phyloP scores from a whole-genome alignment of 2,797 vertebrate genomes.

The Huso huso region DNA sequence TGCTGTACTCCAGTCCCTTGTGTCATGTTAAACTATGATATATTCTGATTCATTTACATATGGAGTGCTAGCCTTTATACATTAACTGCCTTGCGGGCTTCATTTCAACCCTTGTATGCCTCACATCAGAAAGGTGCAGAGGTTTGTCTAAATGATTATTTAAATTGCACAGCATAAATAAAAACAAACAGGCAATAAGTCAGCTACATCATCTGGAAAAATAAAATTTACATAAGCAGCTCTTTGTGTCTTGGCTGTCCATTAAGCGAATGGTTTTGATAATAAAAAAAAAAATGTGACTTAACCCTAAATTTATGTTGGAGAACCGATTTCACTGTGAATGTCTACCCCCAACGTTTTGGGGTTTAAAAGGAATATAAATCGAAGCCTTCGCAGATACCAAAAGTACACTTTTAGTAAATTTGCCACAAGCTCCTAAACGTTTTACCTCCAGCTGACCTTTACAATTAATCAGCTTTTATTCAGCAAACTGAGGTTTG shows the following conservation, averaged over 20 bases:
- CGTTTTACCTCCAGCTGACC: too few relatives aligned
- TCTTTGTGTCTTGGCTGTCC: slow-evolving; percentile 57
- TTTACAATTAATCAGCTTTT: slow-evolving; percentile 53
- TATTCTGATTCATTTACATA: slow-evolving; percentile 56
- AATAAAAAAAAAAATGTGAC: background rate
- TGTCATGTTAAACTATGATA: background rate
- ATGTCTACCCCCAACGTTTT: too few relatives aligned
- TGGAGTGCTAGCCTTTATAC: slow-evolving; percentile 43
- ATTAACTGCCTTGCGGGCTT: slow-evolving; percentile 42
- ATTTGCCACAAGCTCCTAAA: too few relatives aligned
- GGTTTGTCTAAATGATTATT: slow-evolving; percentile 67
- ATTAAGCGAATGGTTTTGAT: slow-evolving; percentile 44
- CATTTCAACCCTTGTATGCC: slow-evolving; percentile 44
- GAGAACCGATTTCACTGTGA: too few relatives aligned
- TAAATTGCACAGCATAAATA: slow-evolving; percentile 45
- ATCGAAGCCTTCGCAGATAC: too few relatives aligned
- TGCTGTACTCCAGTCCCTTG: background rate
- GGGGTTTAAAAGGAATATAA: too few relatives aligned
- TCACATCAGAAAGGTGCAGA: slow-evolving; percentile 62
- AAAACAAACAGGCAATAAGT: slow-evolving; percentile 36
- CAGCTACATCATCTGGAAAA: slow-evolving; percentile 56
- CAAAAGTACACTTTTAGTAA: too few relatives aligned
- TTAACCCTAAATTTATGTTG: too few relatives aligned
- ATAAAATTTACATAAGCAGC: slow-evolving; percentile 66
- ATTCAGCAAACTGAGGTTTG: slow-evolving; percentile 32